Evolutionary conservation across 2,888 invertebrate species (phyloP).

Genomic region (Gerris lacustris): DNA sequence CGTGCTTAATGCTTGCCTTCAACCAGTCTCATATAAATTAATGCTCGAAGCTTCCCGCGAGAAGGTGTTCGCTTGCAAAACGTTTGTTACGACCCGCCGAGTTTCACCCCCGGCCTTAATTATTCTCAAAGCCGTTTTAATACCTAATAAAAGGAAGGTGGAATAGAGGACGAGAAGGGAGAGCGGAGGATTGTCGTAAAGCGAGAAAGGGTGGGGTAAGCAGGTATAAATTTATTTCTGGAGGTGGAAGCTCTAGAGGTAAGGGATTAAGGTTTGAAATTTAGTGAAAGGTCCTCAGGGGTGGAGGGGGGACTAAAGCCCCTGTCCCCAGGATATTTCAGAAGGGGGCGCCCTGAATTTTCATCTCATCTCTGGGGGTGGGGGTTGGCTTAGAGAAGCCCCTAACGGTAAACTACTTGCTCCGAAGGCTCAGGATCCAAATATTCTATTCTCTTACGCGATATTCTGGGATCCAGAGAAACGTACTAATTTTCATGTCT

Average conservation of each 20-base stretch:
- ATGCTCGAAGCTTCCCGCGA: too few species aligned
- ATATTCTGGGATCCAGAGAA: too few species aligned
- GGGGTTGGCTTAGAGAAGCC: not conserved
- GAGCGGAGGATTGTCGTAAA: not conserved
- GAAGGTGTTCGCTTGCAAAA: not conserved
- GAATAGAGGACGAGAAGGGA: too few species aligned
- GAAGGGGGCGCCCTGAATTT: not conserved
- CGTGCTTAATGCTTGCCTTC: too few species aligned
- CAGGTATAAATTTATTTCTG: slow-evolving; percentile 1
- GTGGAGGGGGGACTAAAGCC: not conserved
- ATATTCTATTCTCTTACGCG: not conserved
- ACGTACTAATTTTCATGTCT: too few species aligned
- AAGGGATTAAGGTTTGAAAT: slow-evolving; percentile 2
- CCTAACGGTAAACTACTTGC: not conserved
- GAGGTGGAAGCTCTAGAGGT: not conserved
- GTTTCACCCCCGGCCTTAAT: not conserved
- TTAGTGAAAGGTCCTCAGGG: not conserved
- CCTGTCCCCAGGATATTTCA: slow-evolving; percentile 3
- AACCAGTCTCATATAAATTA: too few species aligned
- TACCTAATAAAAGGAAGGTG: not conserved
- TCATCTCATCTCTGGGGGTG: not conserved
- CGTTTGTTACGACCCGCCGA: slow-evolving; percentile 1
- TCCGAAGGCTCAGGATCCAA: not conserved
- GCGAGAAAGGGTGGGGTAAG: not conserved
- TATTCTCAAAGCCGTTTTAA: slow-evolving; percentile 3